Base-by-base conservation (phyloP, 2,113 vertebrate genomes). In the Sapajus apella region DNA sequence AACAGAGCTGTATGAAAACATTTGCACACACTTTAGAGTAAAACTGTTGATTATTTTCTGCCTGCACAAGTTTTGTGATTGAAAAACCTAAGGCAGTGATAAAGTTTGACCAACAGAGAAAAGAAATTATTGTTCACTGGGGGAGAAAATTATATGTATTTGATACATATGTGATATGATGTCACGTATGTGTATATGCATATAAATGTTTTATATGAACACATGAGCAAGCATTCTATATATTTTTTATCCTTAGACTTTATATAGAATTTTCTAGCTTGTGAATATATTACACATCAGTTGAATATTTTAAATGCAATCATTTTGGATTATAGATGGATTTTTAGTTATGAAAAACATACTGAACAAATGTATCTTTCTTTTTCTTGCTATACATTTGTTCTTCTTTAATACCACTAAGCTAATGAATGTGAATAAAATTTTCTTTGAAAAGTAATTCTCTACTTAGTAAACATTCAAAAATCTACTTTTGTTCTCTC, bases 391-490 rank as follows among this genome's bases (percentile, higher is more conserved):
- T 95, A 35, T 93, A 75, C 5, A 85, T 82, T 66, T 73, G 35
- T 92, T 97, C 25, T 55, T 98, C 95, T 89, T 87, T 96, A 87
- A 86, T 93, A 81, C 66, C 86, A 87, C 76, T 90, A 81, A 87
- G 85, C 97, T 77, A 93, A 98, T 82, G 76, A 98, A 90, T 13
- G 43, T 96, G 81, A 89, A 87, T 58, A 91, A 56, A 95, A 97
- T 95, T 97, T 98, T 95, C 88, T 86, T 94, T 84, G 94, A 90
- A 95, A 98, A 96, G 90, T 97, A 95, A 97, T 98, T 98, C 73
- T 88, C 58, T 96, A 94, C 93, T 97, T 84, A 94, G 93, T 95
- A 97, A 98, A 93, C 95, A 97, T 97, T 96, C 90, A 97, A 97
- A 97, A 68, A 50, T 50, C 2, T 25, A 91, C 18, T 70, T 96